Evolutionary conservation across 2,797 vertebrate species (phyloP).

Genomic region (Myotis myotis): DNA sequence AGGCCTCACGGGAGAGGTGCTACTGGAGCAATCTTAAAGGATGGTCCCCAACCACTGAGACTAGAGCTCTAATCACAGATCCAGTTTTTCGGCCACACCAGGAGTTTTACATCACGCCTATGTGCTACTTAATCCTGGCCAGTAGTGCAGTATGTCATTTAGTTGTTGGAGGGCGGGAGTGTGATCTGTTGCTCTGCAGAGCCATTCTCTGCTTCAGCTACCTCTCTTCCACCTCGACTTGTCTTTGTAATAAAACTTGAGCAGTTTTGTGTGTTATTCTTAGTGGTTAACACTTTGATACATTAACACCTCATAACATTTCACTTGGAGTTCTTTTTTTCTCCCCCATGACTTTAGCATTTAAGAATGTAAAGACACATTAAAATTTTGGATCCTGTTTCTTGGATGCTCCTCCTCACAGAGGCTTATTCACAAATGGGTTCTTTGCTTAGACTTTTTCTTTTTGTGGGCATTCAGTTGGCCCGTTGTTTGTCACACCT

Average conservation of each 20-base stretch:
- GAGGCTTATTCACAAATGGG: constrained; percentile 60
- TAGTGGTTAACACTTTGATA: constrained; percentile 72
- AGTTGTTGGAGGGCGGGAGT: not conserved
- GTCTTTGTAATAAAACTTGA: constrained; percentile 61
- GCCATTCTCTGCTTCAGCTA: not conserved
- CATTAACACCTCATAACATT: constrained; percentile 74
- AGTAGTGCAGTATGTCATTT: not conserved
- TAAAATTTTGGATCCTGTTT: constrained; percentile 59
- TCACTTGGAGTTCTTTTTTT: constrained; percentile 58
- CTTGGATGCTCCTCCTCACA: constrained; percentile 56
- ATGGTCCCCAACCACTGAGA: not conserved
- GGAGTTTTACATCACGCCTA: not conserved
- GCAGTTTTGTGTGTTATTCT: constrained; percentile 74
- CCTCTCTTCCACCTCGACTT: not conserved
- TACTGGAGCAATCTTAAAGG: not conserved
- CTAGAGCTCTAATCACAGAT: not conserved
- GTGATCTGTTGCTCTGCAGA: not conserved
- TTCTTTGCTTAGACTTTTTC: not conserved
- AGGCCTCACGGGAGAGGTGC: not conserved
- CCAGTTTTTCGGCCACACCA: not conserved
- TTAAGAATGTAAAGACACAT: constrained; percentile 70
- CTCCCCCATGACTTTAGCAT: constrained; percentile 66
- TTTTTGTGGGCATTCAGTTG: constrained; percentile 13
- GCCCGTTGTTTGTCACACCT: constrained; percentile 37
- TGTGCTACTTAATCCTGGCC: not conserved